Conservation (phyloP, 2,888 invertebrate species). For the Synanthedon formicaeformis region DNA sequence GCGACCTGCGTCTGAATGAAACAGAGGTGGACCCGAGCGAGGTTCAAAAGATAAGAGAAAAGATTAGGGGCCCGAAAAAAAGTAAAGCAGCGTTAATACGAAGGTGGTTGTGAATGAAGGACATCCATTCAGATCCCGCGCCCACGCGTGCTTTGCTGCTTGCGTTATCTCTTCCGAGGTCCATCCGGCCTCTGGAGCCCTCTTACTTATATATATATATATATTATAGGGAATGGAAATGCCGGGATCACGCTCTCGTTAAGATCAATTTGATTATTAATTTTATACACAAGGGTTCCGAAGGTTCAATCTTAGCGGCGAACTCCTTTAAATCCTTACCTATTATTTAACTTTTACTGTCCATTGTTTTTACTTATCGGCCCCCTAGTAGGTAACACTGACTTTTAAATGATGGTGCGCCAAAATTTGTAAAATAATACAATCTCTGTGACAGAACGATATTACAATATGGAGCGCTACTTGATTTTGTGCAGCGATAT, state of each 20-base stretch:
- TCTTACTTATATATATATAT: conserved; percentile 4
- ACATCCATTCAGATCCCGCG: conserved; percentile 61
- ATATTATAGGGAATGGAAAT: no score
- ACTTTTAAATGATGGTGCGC: no score
- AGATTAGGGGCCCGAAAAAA: conserved; percentile 64
- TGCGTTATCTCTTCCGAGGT: conserved; percentile 29
- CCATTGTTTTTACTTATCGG: no score
- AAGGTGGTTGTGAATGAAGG: conserved; percentile 67
- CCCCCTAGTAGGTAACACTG: no score
- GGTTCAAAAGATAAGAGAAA: conserved; percentile 64
- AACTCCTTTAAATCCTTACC: no score
- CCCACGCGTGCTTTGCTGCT: conserved; percentile 47
- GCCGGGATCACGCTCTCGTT: no score
- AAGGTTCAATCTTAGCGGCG: no score
- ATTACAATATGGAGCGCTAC: background rate
- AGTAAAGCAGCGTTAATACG: conserved; percentile 63
- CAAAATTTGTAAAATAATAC: no score
- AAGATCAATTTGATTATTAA: background rate
- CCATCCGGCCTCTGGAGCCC: conserved; percentile 23
- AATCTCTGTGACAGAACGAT: background rate
- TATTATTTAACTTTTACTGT: no score
- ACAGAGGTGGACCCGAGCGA: conserved; percentile 55
- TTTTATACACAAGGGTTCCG: background rate
- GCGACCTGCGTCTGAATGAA: conserved; percentile 65
- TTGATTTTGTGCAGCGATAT: background rate